Evolutionary conservation across 2,113 vertebrate genomes (phyloP), one percentile per base, ranked within the genome.

Genomic region (Cebidichthys violaceus): DNA sequence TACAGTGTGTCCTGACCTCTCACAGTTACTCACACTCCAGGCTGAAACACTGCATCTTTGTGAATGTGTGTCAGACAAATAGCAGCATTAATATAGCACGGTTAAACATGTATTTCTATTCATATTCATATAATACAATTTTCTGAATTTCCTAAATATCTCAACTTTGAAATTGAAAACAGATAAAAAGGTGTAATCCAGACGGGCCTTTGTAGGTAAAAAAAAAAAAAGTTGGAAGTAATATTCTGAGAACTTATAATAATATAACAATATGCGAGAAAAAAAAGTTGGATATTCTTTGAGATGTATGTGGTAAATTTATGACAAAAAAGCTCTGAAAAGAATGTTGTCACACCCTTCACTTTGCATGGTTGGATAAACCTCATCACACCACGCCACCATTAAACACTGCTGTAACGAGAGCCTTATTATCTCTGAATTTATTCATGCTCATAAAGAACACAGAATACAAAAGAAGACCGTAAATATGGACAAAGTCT

Each of bases 1-100:
- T 52, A 33, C 75, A 43, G 33, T 15, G 2, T 41, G 47, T 65
- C n/a, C 29, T 41, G 33, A 73, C 41, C 77, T 65, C 31, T 62
- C 27, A 39, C 31, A 37, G 24, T 72, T 39, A 57, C 10, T 67
- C 22, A 43, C 33, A 72, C 59, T 72, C 39, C 52, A 52, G 31
- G 27, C 54, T 54, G 20, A 18, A 47, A 9, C n/a, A 20, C 5
- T 65, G 31, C 10, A 17, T 52, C 15, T 64, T 15, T 75, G 7
- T 74, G 18, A 41, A 15, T 67, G 47, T 65, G 27, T 80, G 43
- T 6, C 50, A 22, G 20, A 52, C 9, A 20, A 22, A 22, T 52
- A 22, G 50, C 20, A 18, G 22, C 22, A 24, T 70, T 70, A 52
- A 20, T 6, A 55, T 9, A 70, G 17, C 22, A 24, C 29, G 4